phyloP scores from a whole-genome alignment of 2,888 invertebrate genomes.

The Petrolisthes cinctipes region DNA sequence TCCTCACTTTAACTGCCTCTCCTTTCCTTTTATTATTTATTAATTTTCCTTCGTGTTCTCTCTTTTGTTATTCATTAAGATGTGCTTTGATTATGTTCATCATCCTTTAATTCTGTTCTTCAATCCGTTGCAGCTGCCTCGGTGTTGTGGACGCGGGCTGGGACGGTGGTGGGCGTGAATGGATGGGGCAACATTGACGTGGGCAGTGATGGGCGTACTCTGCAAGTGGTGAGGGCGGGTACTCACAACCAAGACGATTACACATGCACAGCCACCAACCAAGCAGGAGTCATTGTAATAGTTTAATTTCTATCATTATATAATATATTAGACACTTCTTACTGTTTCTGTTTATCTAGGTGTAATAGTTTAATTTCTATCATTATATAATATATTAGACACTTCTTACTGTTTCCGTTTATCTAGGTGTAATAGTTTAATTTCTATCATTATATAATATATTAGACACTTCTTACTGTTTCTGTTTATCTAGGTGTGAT shows the following conservation, averaged over 20 bases:
- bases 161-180: slow-evolving; percentile 21
- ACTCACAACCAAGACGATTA: slow-evolving; percentile 72
- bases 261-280: slow-evolving; percentile 75
- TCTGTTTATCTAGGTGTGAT: too few relatives aligned
- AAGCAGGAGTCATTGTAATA: slow-evolving; percentile 64
- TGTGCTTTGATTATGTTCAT: background rate
- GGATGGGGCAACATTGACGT: slow-evolving; percentile 52
- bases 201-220: slow-evolving; percentile 14
- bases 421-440: too few relatives aligned
- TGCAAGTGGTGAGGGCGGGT: slow-evolving; percentile 50
- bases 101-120: too few relatives aligned
- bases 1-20: too few relatives aligned
- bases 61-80: background rate
- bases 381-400: too few relatives aligned
- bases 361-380: too few relatives aligned
- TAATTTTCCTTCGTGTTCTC: background rate
- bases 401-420: too few relatives aligned
- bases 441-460: too few relatives aligned
- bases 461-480: too few relatives aligned
- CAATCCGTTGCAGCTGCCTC: slow-evolving; percentile 23
- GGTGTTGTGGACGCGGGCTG: slow-evolving; percentile 44
- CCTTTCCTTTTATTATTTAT: background rate
- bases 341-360: too few relatives aligned
- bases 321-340: too few relatives aligned
- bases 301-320: too few relatives aligned